Percentiles rank a stretch among this genome's conserved stretches.
Evolutionary conservation across 2,888 invertebrate species (phyloP).

Genomic region (Odontocerum albicorne): DNA sequence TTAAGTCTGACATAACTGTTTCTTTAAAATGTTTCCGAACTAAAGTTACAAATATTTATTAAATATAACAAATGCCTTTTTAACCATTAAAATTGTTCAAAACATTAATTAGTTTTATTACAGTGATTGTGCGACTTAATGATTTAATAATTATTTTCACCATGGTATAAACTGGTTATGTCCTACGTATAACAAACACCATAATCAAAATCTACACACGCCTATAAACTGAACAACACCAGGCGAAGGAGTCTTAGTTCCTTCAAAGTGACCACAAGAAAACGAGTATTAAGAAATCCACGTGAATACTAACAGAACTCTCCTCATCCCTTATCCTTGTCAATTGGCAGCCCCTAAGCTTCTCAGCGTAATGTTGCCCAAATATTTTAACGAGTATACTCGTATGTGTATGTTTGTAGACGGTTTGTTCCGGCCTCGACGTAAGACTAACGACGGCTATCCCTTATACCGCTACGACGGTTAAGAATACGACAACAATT

Average conservation of each 20-base stretch:
- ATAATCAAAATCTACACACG: slow-evolving; percentile 35
- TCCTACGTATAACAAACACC: slow-evolving; percentile 31
- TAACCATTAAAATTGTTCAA: slow-evolving; percentile 14
- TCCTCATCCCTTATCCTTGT: too few species aligned
- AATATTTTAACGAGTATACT: slow-evolving; percentile 4
- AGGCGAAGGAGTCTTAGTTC: too few species aligned
- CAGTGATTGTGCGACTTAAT: slow-evolving; percentile 27
- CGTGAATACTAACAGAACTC: too few species aligned
- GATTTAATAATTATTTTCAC: slow-evolving; percentile 18
- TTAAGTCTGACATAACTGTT: slow-evolving; percentile 8
- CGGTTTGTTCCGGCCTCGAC: neutral
- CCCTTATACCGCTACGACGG: too few species aligned
- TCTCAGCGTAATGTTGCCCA: neutral
- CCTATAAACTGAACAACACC: too few species aligned
- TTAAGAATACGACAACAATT: slow-evolving; percentile 34
- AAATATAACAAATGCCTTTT: slow-evolving; percentile 16
- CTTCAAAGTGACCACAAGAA: too few species aligned
- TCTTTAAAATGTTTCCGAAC: neutral
- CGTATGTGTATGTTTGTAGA: too few species aligned
- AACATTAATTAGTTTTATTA: slow-evolving; percentile 11
- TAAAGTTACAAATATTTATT: slow-evolving; percentile 1
- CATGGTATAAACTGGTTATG: slow-evolving; percentile 28
- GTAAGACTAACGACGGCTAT: neutral
- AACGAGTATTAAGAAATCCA: too few species aligned
- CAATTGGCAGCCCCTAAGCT: too few species aligned